Evolutionary conservation across 2,113 vertebrate genomes (phyloP).

Genomic region (Syrmaticus mikado): DNA sequence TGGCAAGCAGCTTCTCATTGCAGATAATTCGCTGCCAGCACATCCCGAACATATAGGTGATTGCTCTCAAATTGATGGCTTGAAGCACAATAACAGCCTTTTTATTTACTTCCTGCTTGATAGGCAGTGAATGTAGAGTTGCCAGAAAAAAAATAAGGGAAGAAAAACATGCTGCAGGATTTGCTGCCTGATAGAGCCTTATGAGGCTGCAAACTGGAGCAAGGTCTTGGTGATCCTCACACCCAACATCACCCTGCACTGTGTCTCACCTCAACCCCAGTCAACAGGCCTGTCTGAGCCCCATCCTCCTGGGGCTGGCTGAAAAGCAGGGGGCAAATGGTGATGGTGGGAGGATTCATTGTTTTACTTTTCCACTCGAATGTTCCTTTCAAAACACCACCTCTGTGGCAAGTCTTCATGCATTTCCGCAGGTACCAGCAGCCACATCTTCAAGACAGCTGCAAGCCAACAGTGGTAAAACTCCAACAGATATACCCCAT

Average conservation of each 20-base stretch:
- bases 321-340: not conserved
- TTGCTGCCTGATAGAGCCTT: not conserved
- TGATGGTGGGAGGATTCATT: not conserved
- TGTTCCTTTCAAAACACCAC: not conserved
- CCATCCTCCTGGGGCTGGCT: not conserved
- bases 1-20: conserved; percentile 68
- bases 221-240: not conserved
- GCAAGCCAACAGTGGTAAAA: not conserved
- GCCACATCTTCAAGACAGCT: not conserved
- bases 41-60: conserved; percentile 67
- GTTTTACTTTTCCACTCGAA: not conserved
- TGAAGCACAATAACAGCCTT: conserved; percentile 67
- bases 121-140: conserved; percentile 24
- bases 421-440: not conserved
- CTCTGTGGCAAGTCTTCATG: not conserved
- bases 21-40: conserved; percentile 75
- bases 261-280: not conserved
- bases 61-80: conserved; percentile 79
- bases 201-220: not conserved
- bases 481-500: not conserved
- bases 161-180: not conserved
- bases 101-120: conserved; percentile 72
- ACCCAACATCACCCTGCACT: not conserved
- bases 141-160: not conserved
- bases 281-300: not conserved